phyloP scores from a whole-genome alignment of 1,140 invertebrate species.

The Aphaenogaster rudis region DNA sequence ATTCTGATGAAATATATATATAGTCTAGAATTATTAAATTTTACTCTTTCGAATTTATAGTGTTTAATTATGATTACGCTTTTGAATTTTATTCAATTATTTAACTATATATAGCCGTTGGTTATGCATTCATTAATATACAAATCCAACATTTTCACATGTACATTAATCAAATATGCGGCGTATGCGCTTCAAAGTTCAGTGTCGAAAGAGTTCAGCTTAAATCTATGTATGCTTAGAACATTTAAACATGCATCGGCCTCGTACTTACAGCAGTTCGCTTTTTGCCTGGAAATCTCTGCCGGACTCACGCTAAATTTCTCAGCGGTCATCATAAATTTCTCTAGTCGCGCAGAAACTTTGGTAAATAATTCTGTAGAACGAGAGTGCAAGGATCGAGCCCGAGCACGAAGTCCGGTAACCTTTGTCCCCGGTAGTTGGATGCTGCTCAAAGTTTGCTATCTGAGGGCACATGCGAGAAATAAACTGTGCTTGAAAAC shows the following conservation, averaged over 20 bases:
- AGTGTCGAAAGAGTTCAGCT: neutral
- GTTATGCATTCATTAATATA: neutral
- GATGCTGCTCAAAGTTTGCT: slow-evolving; percentile 29
- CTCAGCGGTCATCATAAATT: slow-evolving; percentile 63
- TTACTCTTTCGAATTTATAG: neutral
- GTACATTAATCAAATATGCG: neutral
- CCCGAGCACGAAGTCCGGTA: slow-evolving; percentile 25
- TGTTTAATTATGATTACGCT: neutral
- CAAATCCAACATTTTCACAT: neutral
- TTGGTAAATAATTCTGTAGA: slow-evolving; percentile 62
- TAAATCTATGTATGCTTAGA: neutral
- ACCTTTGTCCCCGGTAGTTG: slow-evolving; percentile 48
- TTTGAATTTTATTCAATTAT: slow-evolving; percentile 19
- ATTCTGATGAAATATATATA: too few species aligned
- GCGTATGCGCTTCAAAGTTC: neutral
- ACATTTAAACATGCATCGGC: slow-evolving; percentile 1
- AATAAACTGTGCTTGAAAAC: slow-evolving; percentile 32
- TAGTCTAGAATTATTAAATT: neutral
- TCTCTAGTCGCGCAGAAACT: slow-evolving; percentile 46
- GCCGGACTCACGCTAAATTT: slow-evolving; percentile 43
- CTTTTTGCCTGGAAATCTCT: slow-evolving; percentile 51
- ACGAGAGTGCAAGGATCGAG: slow-evolving; percentile 33
- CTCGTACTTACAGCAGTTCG: neutral
- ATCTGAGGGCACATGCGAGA: neutral
- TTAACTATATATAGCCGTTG: too few species aligned